Evolutionary conservation across 2,888 invertebrate genomes (phyloP), one percentile per base, ranked within the genome.

Genomic region (Lampropteryx suffumata): DNA sequence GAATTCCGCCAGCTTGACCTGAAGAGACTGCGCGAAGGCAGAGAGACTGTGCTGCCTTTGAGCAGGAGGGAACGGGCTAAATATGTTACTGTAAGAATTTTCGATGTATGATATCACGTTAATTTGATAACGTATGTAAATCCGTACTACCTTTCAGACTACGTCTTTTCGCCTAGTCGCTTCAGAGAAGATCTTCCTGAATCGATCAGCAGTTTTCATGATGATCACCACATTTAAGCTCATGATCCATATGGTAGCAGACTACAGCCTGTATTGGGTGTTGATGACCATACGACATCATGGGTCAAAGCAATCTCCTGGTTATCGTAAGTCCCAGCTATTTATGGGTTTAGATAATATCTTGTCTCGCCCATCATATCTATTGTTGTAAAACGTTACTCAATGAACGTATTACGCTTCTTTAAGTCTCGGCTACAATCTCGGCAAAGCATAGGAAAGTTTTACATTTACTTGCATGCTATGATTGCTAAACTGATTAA

Each of bases 191-290:
- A 76, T 83, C 0, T 90, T 92, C 54, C 66, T 95, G 6, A 79
- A 79, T 26, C 76, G 88, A 5, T 87, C 88, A 74, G 44, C 92
- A 74, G 76, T 93, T 79, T 92, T 95, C 57, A 90, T 96, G 73
- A 65, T 91, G 0, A 84, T 94, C 10, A 92, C 94, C 0, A 92
- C 93, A 0, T 82, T 95, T 50, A 96, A 97, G 72, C 84, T 97
- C 9, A 79, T 92, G 17, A 92, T 94, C 35, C 94, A 96, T 67
- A 93, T 97, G 71, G 79, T 93, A 12, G 92, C 94, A 1, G 97
- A 98, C 79, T 96, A 95, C 73, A 92, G 94, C 13, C 81, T 97
- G 0, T 96, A 92, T 73, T 96, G 96, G 94, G 87, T 97, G n/a
- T 77, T 97, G 41, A 82, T 74, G 59, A 88, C 80, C 0, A 84